Evolutionary conservation across 2,113 vertebrate species (phyloP), one percentile per base, ranked within the genome.

Genomic region (Chamaea fasciata): DNA sequence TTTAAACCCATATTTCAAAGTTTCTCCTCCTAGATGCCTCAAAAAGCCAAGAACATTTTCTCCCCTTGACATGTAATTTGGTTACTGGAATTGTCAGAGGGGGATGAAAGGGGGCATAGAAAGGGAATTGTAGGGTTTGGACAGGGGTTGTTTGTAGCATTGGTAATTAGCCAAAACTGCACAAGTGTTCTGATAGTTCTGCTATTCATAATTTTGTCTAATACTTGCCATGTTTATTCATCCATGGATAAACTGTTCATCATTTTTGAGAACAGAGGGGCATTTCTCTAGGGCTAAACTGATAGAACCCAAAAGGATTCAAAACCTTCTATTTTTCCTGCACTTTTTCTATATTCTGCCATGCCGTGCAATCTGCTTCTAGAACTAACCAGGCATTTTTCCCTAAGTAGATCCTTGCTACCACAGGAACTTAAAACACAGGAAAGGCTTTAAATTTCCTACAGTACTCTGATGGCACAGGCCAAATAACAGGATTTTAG

Each of bases 31-130:
- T 79, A 55, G 18, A 55, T 74, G 50, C 64, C 11, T 69, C 39
- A 70, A 86, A 59, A 96, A 90, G 47, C 80, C 83, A 92, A 70
- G 86, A 95, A 93, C 60, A 87, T 89, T 94, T 95, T 95, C 56
- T 92, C 59, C 82, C 27, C 22, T 87, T 44, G 42, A 83, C 33
- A 78, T 74, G 30, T 75, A 70, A 92, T 93, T 96, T 95, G 64
- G 39, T 52, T 83, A 27, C 47, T 78, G 68, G 31, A 17, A 41
- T 65, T 92, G 91, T 88, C 37, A 37, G 53, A 46, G n/a, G 47
- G 15, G 22, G 17, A 15, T 77, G 33, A 63, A 88, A 63, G 10
- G 30, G 17, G 8, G 7, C 14, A 39, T 8, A 46, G 44, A 37
- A 63, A 77, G 76, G 59, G 55, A 83, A 70, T 18, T 88, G 50